phyloP scores from a whole-genome alignment of 2,113 vertebrate genomes.

The Cyrtonyx montezumae region DNA sequence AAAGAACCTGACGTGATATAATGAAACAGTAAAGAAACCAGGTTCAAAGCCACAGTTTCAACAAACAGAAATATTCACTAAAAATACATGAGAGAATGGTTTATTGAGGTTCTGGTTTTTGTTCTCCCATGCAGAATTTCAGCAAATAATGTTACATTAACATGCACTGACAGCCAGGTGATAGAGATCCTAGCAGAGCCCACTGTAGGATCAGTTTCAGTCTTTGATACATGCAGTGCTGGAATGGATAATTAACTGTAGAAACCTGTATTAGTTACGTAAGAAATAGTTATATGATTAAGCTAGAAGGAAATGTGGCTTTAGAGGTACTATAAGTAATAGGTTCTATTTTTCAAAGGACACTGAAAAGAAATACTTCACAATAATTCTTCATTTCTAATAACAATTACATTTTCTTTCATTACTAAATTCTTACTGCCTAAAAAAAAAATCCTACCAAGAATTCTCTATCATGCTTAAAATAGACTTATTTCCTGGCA shows the following conservation, averaged over 20 bases:
- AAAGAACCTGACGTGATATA: not conserved
- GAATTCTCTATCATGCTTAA: not conserved
- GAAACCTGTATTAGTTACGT: not conserved
- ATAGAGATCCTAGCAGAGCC: not conserved
- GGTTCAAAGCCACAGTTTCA: not conserved
- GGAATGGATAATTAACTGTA: not conserved
- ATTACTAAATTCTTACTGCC: not conserved
- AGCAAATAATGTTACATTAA: not conserved
- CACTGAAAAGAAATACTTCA: not conserved
- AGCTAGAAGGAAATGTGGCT: not conserved
- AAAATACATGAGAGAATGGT: not conserved
- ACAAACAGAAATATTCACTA: not conserved
- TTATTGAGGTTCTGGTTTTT: not conserved
- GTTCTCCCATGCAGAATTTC: not conserved
- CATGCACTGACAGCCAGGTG: not conserved
- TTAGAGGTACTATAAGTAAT: not conserved
- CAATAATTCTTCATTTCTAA: not conserved
- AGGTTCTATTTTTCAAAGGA: not conserved
- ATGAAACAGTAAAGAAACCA: not conserved
- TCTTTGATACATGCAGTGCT: not conserved
- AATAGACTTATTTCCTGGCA: not conserved
- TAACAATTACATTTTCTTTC: not conserved
- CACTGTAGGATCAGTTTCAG: not conserved
- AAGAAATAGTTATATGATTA: not conserved
- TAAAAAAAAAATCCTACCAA: not conserved